Percentiles rank a stretch among this genome's conserved stretches.
Evolutionary conservation across 2,797 vertebrate species (phyloP).

Genomic region (Alauda arvensis): DNA sequence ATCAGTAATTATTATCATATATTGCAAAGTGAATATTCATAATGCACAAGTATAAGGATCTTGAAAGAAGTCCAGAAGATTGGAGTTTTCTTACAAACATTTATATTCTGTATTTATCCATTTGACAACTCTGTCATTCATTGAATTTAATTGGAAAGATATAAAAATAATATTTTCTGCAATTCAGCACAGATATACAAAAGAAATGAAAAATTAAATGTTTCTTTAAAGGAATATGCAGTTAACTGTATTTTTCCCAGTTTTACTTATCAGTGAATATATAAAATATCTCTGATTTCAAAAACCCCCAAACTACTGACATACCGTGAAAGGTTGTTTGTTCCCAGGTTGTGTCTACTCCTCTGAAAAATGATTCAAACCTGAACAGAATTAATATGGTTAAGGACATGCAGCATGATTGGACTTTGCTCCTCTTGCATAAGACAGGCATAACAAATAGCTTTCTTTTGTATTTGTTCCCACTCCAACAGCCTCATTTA

Average conservation of each 20-base stretch:
- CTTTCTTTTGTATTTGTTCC: not conserved
- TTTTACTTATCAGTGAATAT: not conserved
- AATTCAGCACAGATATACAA: not conserved
- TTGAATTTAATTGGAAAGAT: not conserved
- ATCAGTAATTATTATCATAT: not conserved
- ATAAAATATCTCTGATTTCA: not conserved
- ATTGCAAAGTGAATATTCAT: not conserved
- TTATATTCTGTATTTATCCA: not conserved
- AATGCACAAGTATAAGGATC: not conserved
- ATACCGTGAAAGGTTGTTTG: conserved; percentile 2
- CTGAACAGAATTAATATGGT: not conserved
- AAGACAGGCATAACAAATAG: not conserved
- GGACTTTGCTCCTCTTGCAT: conserved; percentile 20
- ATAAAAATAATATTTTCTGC: not conserved
- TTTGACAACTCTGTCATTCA: not conserved
- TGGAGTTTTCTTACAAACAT: not conserved
- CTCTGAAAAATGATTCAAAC: not conserved
- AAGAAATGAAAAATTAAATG: not conserved
- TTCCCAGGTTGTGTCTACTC: not conserved
- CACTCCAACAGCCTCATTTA: not conserved
- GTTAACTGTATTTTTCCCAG: not conserved
- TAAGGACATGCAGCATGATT: not conserved
- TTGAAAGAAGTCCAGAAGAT: not conserved
- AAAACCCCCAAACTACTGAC: not conserved
- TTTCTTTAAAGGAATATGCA: not conserved